phyloP scores from a whole-genome alignment of 2,797 vertebrate genomes.

The Alauda arvensis region DNA sequence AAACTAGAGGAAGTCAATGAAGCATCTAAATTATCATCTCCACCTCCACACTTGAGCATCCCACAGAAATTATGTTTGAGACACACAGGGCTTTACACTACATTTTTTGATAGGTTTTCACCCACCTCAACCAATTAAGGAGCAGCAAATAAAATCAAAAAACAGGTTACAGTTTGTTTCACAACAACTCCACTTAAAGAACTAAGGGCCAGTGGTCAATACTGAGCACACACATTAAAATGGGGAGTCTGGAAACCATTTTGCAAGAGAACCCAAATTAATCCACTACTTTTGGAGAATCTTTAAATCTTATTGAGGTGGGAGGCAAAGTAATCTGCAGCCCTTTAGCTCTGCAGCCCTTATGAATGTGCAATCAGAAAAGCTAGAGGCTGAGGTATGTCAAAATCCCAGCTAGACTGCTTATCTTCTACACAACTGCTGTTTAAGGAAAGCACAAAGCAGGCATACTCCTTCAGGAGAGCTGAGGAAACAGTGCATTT shows the following conservation, averaged over 20 bases:
- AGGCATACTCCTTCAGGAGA: background rate
- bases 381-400: background rate
- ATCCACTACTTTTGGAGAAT: background rate
- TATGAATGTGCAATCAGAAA: background rate
- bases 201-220: background rate
- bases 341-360: background rate
- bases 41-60: background rate
- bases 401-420: background rate
- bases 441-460: background rate
- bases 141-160: background rate
- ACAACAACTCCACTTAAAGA: background rate
- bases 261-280: background rate
- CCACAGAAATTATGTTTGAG: background rate
- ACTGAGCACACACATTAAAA: background rate
- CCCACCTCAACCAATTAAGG: background rate
- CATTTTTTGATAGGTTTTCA: background rate
- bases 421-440: background rate
- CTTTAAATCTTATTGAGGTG: background rate
- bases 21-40: background rate
- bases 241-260: background rate
- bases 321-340: background rate
- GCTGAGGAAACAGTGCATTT: background rate
- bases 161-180: background rate
- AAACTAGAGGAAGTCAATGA: background rate
- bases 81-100: background rate